A percentile compares a stretch with the other conserved stretches of the same genome.
Evolutionary conservation across 2,888 invertebrate species (phyloP).

Genomic region (Agapostemon virescens): DNA sequence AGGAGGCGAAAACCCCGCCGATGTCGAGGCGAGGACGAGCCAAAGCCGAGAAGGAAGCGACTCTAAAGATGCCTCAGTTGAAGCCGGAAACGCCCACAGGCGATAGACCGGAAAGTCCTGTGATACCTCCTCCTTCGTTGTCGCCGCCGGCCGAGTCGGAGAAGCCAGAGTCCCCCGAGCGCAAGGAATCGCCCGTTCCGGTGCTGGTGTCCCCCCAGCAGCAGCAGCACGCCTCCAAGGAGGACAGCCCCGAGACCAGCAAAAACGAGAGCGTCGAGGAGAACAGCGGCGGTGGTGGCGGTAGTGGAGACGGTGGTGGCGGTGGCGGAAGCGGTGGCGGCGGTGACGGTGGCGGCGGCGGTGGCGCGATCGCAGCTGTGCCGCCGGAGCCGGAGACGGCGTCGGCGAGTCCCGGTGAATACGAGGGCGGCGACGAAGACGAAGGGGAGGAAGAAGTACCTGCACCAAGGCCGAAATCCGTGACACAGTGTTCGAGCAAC

Average conservation of each 20-base stretch:
- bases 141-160: conserved; percentile 59
- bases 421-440: conserved; percentile 79
- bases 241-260: conserved; percentile 18
- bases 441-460: conserved; percentile 77
- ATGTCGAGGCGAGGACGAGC: conserved; percentile 70
- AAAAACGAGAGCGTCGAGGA: conserved; percentile 51
- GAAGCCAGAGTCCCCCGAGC: conserved; percentile 43
- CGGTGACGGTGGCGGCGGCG: too few species aligned
- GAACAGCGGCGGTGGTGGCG: too few species aligned
- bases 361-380: conserved; percentile 50
- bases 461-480: conserved; percentile 67
- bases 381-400: conserved; percentile 71
- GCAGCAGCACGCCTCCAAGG: conserved; percentile 32
- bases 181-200: conserved; percentile 70
- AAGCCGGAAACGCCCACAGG: conserved; percentile 64
- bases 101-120: conserved; percentile 66
- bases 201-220: conserved; percentile 70
- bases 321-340: too few species aligned
- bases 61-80: conserved; percentile 64
- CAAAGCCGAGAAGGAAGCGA: conserved; percentile 61
- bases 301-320: too few species aligned
- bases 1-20: conserved; percentile 60
- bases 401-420: conserved; percentile 77
- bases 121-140: conserved; percentile 64
- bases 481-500: conserved; percentile 55